A percentile compares a stretch with the other conserved stretches of the same genome.
phyloP scores from a whole-genome alignment of 2,797 vertebrate species.

The Eulemur mongoz region DNA sequence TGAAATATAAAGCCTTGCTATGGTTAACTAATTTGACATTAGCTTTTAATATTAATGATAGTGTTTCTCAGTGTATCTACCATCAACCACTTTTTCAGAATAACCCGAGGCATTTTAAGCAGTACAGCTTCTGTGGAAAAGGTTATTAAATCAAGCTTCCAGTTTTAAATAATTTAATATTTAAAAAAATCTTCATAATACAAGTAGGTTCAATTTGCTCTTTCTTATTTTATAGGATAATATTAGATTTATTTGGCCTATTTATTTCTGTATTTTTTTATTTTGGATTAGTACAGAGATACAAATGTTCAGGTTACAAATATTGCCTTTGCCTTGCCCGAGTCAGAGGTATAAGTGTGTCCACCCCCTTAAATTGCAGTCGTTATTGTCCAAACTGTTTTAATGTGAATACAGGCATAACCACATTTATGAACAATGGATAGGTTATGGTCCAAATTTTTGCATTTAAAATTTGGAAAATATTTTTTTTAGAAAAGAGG shows the following conservation, averaged over 20 bases:
- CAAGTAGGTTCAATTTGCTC: background rate
- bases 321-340: too few species aligned
- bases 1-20: background rate
- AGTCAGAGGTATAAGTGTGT: too few species aligned
- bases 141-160: background rate
- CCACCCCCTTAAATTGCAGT: background rate
- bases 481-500: background rate
- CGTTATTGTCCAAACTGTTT: background rate
- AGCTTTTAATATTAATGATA: background rate
- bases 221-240: background rate
- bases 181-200: background rate
- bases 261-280: too few species aligned
- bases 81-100: background rate
- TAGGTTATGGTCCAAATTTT: background rate
- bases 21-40: background rate
- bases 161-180: background rate
- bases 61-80: background rate
- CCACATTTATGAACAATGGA: background rate
- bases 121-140: background rate
- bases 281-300: too few species aligned
- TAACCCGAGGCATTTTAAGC: background rate
- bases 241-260: background rate
- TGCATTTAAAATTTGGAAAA: background rate
- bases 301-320: too few species aligned
- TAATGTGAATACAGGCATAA: background rate